Conservation (phyloP, 1,140 invertebrate species). For the Drosophila tropicalis region DNA sequence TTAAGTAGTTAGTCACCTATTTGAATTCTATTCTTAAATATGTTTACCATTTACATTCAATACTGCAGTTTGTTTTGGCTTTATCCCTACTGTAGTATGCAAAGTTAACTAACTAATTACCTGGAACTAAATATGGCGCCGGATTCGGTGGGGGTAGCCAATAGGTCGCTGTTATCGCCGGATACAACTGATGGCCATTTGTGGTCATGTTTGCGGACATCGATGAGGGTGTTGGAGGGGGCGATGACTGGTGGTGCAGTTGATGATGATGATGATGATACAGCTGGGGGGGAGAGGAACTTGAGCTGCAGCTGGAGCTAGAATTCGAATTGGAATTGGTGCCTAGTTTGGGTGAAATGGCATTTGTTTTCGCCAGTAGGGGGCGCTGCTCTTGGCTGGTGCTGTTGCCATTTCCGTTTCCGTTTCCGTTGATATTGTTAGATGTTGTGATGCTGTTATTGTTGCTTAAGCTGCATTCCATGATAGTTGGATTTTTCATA, state of each 20-base stretch:
- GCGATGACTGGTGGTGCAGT: constrained; percentile 43
- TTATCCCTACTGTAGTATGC: constrained; percentile 16
- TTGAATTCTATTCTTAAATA: not conserved
- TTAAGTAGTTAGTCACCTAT: too few relatives aligned
- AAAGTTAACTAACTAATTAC: constrained; percentile 84
- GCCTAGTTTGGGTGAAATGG: constrained; percentile 56
- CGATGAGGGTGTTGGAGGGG: constrained; percentile 35
- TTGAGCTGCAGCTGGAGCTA: constrained; percentile 50
- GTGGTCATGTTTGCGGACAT: constrained; percentile 76
- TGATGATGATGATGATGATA: constrained; percentile 37
- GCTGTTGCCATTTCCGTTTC: constrained; percentile 75
- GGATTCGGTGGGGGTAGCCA: constrained; percentile 90
- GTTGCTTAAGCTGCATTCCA: constrained; percentile 73
- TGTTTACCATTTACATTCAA: too few relatives aligned
- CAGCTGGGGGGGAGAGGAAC: constrained; percentile 33
- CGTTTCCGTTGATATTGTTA: constrained; percentile 73
- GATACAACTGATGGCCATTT: constrained; percentile 85
- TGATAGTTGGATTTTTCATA: constrained; percentile 81
- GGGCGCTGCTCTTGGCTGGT: constrained; percentile 56
- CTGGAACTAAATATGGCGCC: constrained; percentile 91
- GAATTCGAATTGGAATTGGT: constrained; percentile 50
- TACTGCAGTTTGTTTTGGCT: not conserved
- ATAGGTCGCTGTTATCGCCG: constrained; percentile 90
- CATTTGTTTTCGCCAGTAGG: constrained; percentile 52
- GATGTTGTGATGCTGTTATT: constrained; percentile 43